A percentile compares a stretch with the other conserved stretches of the same genome.
phyloP scores from a whole-genome alignment of 2,888 invertebrate species.

The Drosophila crucigera region DNA sequence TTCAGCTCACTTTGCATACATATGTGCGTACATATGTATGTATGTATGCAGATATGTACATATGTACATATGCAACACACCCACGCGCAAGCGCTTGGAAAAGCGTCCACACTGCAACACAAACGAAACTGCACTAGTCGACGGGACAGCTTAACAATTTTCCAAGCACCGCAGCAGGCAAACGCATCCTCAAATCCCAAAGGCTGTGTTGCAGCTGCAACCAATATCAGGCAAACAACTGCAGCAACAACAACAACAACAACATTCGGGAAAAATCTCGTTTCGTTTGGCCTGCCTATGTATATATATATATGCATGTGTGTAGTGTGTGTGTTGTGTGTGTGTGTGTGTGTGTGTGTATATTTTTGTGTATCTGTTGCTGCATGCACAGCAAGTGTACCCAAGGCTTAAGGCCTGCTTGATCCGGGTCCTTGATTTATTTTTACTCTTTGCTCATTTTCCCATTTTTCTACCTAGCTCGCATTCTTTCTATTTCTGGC shows the following conservation, averaged over 20 bases:
- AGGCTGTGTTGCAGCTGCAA: conserved; percentile 67
- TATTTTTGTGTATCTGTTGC: conserved; percentile 55
- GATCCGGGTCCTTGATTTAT: conserved; percentile 77
- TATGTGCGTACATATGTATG: not conserved
- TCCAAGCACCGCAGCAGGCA: conserved; percentile 55
- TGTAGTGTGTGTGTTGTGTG: conserved; percentile 8
- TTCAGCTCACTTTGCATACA: conserved; percentile 18
- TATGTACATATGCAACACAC: conserved; percentile 2
- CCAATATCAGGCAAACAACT: conserved; percentile 39
- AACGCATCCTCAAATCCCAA: conserved; percentile 64
- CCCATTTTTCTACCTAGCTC: conserved; percentile 64
- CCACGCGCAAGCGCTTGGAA: conserved; percentile 57
- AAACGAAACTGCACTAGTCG: conserved; percentile 80
- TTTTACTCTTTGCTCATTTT: conserved; percentile 64
- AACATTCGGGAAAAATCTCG: conserved; percentile 35
- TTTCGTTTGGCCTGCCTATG: conserved; percentile 26
- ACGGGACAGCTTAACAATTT: conserved; percentile 64
- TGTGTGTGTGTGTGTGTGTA: conserved; percentile 37
- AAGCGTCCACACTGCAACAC: conserved; percentile 82
- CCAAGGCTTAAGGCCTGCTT: conserved; percentile 59
- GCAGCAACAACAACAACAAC: conserved; percentile 27
- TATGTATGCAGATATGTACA: not conserved
- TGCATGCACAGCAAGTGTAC: conserved; percentile 72
- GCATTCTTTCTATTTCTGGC: conserved; percentile 48
- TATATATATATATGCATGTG: conserved; percentile 10